Conservation (phyloP, 2,797 vertebrate species). For the Rhinoraja longicauda region DNA sequence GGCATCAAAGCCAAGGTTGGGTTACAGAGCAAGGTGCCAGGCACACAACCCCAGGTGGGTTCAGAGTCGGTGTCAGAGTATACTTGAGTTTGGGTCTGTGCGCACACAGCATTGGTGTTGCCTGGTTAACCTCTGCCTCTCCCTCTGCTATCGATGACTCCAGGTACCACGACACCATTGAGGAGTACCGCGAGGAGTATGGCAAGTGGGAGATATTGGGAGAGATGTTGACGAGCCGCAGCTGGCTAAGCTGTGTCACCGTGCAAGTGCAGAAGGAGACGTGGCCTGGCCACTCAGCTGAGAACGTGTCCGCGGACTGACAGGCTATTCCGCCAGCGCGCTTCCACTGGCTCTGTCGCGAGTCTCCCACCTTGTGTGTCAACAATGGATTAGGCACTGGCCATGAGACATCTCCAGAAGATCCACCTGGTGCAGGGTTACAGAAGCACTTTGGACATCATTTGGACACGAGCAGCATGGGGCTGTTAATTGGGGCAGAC, state of each 20-base stretch:
- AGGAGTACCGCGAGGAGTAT: conserved; percentile 64
- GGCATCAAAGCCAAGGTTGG: not conserved
- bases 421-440: not conserved
- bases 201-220: conserved; percentile 69
- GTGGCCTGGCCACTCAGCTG: conserved; percentile 44
- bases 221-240: conserved; percentile 72
- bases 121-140: not conserved
- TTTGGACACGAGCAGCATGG: not conserved
- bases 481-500: too few relatives aligned
- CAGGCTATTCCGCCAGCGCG: not conserved
- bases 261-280: conserved; percentile 64
- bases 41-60: not conserved
- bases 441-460: not conserved
- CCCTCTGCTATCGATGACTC: not conserved
- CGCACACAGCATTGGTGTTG: too few relatives aligned
- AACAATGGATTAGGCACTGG: not conserved
- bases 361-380: not conserved
- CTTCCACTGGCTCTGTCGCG: not conserved
- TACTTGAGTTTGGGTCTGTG: not conserved
- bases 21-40: not conserved
- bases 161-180: conserved; percentile 74
- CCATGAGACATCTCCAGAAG: not conserved
- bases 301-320: not conserved
- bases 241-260: conserved; percentile 72
- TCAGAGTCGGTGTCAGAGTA: not conserved